These are phyloP conservation scores for Brachymystax lenok DNA, from an alignment of 2,797 vertebrate species.

Conservation along the genomic window DNA sequence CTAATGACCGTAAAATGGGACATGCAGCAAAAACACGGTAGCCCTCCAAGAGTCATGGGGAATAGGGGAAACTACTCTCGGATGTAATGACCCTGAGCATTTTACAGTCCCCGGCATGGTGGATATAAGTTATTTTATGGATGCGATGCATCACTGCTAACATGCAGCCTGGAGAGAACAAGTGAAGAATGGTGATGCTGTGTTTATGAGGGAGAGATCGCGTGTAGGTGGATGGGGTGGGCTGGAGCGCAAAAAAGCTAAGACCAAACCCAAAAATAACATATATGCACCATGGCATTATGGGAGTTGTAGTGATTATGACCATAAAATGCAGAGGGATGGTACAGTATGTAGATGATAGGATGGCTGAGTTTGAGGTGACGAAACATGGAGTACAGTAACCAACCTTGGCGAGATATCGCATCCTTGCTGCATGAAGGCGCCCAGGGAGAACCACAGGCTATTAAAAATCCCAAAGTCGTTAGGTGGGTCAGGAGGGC, in stretches of 20 bases:
- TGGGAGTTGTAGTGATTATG: constrained; percentile 60
- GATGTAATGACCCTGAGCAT: constrained; percentile 83
- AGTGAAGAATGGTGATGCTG: not conserved
- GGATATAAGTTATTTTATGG: constrained; percentile 87
- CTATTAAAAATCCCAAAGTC: constrained; percentile 99
- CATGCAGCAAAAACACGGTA: constrained; percentile 95
- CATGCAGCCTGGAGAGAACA: constrained; percentile 57
- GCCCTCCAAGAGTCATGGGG: constrained; percentile 86
- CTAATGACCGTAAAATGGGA: constrained; percentile 89
- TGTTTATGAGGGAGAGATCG: constrained; percentile 48
- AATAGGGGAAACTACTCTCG: constrained; percentile 60
- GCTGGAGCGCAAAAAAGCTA: constrained; percentile 18
- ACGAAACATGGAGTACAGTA: constrained; percentile 64
- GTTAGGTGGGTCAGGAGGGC: constrained; percentile 95
- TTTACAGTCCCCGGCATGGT: constrained; percentile 93
- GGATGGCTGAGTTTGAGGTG: constrained; percentile 36
- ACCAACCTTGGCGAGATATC: constrained; percentile 99
- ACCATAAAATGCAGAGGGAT: constrained; percentile 90
- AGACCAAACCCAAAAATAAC: constrained; percentile 75
- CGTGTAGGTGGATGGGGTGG: constrained; percentile 2
- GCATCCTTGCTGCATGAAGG: constrained; percentile 99
- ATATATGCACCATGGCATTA: constrained; percentile 89
- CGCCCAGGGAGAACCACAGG: constrained; percentile 99
- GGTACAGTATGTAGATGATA: constrained; percentile 44
- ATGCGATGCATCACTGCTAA: constrained; percentile 70